Percentiles rank a stretch among this genome's conserved stretches.
Conservation (phyloP, 2,797 vertebrate species). For the Darevskia nairensis region DNA sequence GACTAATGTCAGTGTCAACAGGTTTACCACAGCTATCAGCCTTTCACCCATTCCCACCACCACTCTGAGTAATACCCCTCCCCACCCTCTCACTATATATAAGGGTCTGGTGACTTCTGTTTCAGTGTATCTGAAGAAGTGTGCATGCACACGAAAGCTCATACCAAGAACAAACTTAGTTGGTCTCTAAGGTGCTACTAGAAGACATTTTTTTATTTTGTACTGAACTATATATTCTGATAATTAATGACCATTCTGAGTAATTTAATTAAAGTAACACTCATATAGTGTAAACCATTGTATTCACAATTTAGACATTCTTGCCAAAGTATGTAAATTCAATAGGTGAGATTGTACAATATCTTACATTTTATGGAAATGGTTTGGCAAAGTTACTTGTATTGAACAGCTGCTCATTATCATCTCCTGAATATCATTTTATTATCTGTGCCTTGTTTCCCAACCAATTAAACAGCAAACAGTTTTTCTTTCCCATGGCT, state of each 20-base stretch:
- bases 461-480: slow-evolving; percentile 69
- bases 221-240: neutral
- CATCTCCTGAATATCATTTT: slow-evolving; percentile 47
- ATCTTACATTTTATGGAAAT: slow-evolving; percentile 32
- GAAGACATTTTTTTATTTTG: no score
- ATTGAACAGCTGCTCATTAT: slow-evolving; percentile 54
- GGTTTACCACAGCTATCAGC: no score
- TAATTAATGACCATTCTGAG: neutral
- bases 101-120: no score
- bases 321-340: slow-evolving; percentile 47
- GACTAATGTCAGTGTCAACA: no score
- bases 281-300: neutral
- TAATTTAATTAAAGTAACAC: neutral
- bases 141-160: no score
- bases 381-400: slow-evolving; percentile 34
- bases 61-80: no score
- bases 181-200: no score
- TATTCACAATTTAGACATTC: slow-evolving; percentile 38
- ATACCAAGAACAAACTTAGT: no score
- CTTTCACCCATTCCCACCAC: no score
- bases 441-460: slow-evolving; percentile 52
- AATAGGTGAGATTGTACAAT: slow-evolving; percentile 21
- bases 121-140: no score
- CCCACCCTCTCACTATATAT: no score
- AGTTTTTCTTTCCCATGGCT: slow-evolving; percentile 49